Evolutionary conservation across 2,797 vertebrate genomes (phyloP), one percentile per base, ranked within the genome.

Genomic region (Garrulus glandarius): DNA sequence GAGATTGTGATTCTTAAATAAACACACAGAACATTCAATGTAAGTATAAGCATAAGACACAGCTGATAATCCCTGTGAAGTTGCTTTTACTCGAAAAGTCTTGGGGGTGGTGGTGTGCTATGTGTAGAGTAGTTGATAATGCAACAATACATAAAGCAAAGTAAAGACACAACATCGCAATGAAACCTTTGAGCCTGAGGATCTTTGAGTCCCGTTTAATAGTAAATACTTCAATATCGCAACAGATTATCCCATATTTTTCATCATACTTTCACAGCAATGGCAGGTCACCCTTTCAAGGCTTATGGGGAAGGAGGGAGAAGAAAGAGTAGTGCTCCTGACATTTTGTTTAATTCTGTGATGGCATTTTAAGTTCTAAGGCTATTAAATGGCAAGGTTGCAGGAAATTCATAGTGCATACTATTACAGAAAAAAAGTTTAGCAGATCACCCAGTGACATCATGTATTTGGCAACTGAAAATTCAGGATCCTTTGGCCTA

Each of bases 271-370:
- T 75, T 34, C 13, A 68, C 24, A 75, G 30, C 21, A 68, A 56
- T 11, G 9, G 41, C 37, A 92, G 13, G 70, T 74, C 60, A 41
- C 7, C 10, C 16, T 88, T 49, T 64, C 32, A 84, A 91, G 24
- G 34, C 4, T 57, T 55, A 3, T 2, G 6, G 3, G 4, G 4
- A 24, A 72, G 8, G 34, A 61, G 4, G 5, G 13, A 65, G 20
- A 43, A 68, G 34, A 69, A 65, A 52, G 11, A 39, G 2, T 13
- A 39, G 15, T 6, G 4, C 14, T 39, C 6, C 32, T 29, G 32
- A 41, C 6, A 13, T 80, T 87, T 63, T 20, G 8, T 5, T 84
- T 75, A 39, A 43, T 44, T 71, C 23, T 53, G 10, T 20, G 19
- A 29, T 10, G 29, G 11, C 7, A 49, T 82, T 63, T 84, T 47